Evolutionary conservation across 2,888 invertebrate species (phyloP).

Genomic region (Timema cristinae): DNA sequence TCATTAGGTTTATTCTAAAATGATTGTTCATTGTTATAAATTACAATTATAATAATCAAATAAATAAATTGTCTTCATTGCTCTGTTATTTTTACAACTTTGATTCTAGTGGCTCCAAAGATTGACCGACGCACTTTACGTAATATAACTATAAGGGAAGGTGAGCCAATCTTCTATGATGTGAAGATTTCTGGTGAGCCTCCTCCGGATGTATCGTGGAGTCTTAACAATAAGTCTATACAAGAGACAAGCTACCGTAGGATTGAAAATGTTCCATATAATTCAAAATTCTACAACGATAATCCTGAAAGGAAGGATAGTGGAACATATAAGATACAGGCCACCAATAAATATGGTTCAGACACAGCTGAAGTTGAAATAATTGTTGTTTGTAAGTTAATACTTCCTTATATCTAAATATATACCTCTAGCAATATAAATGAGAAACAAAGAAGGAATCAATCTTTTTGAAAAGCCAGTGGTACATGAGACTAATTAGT

Average conservation of each 20-base stretch:
- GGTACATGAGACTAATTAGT: background rate
- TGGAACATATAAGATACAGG: conserved; percentile 84
- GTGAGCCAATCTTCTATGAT: conserved; percentile 85
- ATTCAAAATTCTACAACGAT: conserved; percentile 82
- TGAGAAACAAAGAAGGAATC: background rate
- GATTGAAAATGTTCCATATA: conserved; percentile 79
- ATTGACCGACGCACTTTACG: conserved; percentile 89
- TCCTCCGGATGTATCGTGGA: conserved; percentile 84
- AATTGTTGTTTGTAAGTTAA: conserved; percentile 75
- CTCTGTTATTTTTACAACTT: conserved; percentile 28
- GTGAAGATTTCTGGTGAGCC: conserved; percentile 90
- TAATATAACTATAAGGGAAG: conserved; percentile 83
- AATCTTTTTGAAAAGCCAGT: background rate
- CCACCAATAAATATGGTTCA: conserved; percentile 80
- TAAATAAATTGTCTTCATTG: background rate
- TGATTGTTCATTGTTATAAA: background rate
- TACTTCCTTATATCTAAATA: conserved; percentile 2
- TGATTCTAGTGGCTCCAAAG: conserved; percentile 80
- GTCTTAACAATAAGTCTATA: conserved; percentile 73
- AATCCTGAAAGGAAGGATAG: conserved; percentile 84
- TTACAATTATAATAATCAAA: conserved; percentile 14
- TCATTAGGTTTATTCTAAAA: too few species aligned
- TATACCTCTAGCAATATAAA: background rate
- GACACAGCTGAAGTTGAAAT: conserved; percentile 90
- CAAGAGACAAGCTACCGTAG: conserved; percentile 57